A percentile compares a stretch with the other conserved stretches of the same genome.
Conservation (phyloP, 1,140 invertebrate species). For the Dufourea novaeangliae region DNA sequence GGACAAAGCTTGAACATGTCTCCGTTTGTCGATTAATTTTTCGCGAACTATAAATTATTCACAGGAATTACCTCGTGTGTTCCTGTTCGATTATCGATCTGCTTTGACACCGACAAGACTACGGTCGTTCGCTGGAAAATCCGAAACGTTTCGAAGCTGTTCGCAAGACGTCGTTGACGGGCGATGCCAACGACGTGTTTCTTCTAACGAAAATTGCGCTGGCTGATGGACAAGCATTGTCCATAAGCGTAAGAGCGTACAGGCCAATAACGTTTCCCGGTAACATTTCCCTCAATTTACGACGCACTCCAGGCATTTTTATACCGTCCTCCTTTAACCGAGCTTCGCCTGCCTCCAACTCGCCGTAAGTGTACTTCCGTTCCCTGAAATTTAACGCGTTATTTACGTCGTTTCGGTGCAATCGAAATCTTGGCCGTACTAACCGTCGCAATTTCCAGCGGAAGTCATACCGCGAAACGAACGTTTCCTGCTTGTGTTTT, state of each 20-base stretch:
- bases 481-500: no score
- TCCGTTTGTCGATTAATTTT: constrained; percentile 23
- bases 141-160: not conserved
- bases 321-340: not conserved
- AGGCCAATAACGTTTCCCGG: constrained; percentile 2
- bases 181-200: not conserved
- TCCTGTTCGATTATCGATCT: not conserved
- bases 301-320: not conserved
- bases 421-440: not conserved
- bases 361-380: not conserved
- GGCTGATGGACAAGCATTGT: not conserved
- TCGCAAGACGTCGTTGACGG: no score
- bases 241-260: not conserved
- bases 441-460: not conserved
- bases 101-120: not conserved
- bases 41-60: constrained; percentile 14
- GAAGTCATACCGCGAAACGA: not conserved
- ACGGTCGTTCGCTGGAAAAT: not conserved
- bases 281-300: constrained; percentile 29
- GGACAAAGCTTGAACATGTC: not conserved
- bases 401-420: not conserved
- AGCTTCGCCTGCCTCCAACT: not conserved
- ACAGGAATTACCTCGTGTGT: not conserved
- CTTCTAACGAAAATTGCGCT: not conserved
- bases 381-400: constrained; percentile 1